These are phyloP conservation scores for Helicoverpa armigera DNA, from an alignment of 1,140 invertebrate species.

Conservation along the genomic window DNA sequence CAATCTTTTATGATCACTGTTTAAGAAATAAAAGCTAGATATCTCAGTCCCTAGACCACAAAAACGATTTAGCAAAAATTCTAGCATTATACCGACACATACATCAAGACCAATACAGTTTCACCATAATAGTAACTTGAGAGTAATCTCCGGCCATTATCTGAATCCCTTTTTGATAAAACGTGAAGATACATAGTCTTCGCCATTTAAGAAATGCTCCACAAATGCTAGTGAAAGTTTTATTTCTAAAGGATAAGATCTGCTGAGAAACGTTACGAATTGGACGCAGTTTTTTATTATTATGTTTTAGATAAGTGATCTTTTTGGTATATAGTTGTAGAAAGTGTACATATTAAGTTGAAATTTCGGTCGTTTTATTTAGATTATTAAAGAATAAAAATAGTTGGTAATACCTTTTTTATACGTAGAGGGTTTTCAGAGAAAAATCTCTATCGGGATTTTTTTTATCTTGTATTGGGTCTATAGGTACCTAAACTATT, in stretches of 20 bases:
- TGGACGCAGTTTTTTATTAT: slow-evolving; percentile 21
- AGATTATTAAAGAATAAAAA: neutral
- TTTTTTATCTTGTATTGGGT: no score
- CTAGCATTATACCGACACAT: slow-evolving; percentile 2
- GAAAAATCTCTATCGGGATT: no score
- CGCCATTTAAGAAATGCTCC: slow-evolving; percentile 34
- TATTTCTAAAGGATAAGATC: slow-evolving; percentile 32
- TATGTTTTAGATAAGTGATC: slow-evolving; percentile 3
- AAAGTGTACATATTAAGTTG: neutral
- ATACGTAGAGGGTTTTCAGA: no score
- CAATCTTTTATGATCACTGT: no score
- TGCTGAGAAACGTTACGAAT: slow-evolving; percentile 14
- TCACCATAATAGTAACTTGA: slow-evolving; percentile 29
- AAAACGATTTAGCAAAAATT: slow-evolving; percentile 32
- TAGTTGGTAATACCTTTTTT: neutral
- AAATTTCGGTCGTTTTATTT: neutral
- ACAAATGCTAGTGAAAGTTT: slow-evolving; percentile 33
- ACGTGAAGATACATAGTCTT: slow-evolving; percentile 29
- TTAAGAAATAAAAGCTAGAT: no score
- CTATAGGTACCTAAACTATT: no score
- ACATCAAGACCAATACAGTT: slow-evolving; percentile 17
- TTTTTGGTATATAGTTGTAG: neutral
- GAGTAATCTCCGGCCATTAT: slow-evolving; percentile 31
- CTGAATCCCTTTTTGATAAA: slow-evolving; percentile 37
- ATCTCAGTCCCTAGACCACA: neutral